A percentile compares a stretch with the other conserved stretches of the same genome.
Evolutionary conservation across 2,888 invertebrate genomes (phyloP).

Genomic region (Plusia festucae): DNA sequence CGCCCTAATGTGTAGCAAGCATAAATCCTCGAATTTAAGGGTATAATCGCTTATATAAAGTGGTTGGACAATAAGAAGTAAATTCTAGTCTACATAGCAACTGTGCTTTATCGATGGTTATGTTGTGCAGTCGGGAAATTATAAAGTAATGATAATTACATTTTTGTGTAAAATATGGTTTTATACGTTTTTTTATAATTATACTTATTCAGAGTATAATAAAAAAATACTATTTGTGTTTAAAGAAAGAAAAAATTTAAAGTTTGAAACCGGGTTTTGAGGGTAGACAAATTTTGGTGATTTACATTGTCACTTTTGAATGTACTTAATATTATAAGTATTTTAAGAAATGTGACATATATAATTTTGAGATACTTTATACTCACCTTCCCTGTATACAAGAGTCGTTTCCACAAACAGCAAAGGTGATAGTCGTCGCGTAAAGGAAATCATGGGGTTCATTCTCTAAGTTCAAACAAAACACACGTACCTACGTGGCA

Average conservation of each 20-base stretch:
- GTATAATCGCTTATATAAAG: conserved; percentile 79
- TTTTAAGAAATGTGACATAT: not conserved
- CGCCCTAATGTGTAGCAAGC: conserved; percentile 35
- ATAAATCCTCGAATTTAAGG: conserved; percentile 85
- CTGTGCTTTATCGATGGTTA: conserved; percentile 76
- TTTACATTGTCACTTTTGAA: not conserved
- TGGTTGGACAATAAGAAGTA: conserved; percentile 86
- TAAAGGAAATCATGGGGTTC: too few species aligned
- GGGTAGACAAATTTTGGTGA: not conserved
- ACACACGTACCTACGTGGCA: too few species aligned
- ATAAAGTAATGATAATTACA: conserved; percentile 16
- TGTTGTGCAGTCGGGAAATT: conserved; percentile 46
- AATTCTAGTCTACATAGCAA: conserved; percentile 84
- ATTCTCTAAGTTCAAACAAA: too few species aligned
- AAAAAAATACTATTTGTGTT: too few species aligned
- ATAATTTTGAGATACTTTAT: not conserved
- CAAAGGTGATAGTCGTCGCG: too few species aligned
- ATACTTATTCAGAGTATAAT: too few species aligned
- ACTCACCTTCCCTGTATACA: too few species aligned
- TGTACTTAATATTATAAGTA: conserved; percentile 11
- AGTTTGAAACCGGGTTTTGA: too few species aligned
- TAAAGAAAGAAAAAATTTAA: too few species aligned
- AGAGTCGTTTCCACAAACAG: too few species aligned
- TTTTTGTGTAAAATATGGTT: conserved; percentile 33
- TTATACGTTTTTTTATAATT: too few species aligned